These are phyloP conservation scores for Ctena decussata DNA, from an alignment of 2,888 invertebrate species.

Conservation along the genomic window DNA sequence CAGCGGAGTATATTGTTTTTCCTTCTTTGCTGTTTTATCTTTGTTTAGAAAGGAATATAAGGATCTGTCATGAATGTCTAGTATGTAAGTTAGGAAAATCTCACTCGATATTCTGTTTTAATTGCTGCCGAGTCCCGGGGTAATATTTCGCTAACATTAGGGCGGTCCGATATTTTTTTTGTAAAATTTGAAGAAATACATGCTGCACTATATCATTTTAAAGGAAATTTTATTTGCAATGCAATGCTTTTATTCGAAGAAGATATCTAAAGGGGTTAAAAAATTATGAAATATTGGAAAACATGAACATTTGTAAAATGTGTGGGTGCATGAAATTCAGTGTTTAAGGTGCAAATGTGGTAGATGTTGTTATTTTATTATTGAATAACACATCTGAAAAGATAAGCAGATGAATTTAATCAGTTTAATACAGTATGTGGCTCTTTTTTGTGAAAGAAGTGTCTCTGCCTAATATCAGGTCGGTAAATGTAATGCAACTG, in stretches of 20 bases:
- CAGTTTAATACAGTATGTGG: background rate
- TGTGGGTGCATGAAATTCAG: conserved; percentile 9
- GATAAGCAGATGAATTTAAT: background rate
- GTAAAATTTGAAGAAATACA: conserved; percentile 25
- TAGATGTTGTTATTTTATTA: background rate
- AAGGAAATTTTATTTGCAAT: conserved; percentile 25
- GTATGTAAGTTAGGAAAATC: too few species aligned
- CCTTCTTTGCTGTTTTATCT: too few species aligned
- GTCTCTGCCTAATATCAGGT: background rate
- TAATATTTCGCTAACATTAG: too few species aligned
- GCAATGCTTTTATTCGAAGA: conserved; percentile 19
- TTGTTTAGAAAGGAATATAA: too few species aligned
- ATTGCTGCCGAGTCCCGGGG: too few species aligned
- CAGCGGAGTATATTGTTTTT: too few species aligned
- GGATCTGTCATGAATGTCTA: too few species aligned
- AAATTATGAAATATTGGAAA: conserved; percentile 24
- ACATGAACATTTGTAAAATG: conserved; percentile 11
- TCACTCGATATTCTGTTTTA: too few species aligned
- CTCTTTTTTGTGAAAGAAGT: background rate
- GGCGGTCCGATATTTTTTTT: conserved; percentile 21
- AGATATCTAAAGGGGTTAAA: conserved; percentile 18
- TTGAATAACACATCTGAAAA: background rate
- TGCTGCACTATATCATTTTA: conserved; percentile 27
- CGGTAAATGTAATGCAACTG: background rate
- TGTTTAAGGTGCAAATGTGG: background rate